Conservation (phyloP, 2,797 vertebrate genomes). For the Anisognathus igniventris region DNA sequence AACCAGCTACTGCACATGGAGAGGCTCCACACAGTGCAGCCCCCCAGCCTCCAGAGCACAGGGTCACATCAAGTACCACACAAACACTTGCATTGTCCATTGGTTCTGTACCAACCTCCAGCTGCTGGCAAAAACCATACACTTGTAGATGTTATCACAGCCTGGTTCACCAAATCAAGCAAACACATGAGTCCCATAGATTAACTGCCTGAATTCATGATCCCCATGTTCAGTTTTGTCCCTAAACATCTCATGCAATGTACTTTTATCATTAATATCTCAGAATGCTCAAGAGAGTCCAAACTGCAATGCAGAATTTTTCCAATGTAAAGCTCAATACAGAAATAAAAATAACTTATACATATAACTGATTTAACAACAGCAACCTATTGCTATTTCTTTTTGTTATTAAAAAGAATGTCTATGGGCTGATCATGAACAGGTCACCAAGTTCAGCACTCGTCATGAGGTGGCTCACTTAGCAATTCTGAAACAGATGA, state of each 20-base stretch:
- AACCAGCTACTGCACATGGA: neutral
- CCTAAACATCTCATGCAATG: neutral
- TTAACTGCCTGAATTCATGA: neutral
- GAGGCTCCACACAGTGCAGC: neutral
- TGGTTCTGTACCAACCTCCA: neutral
- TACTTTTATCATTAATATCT: neutral
- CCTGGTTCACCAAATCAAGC: neutral
- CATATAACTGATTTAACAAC: neutral
- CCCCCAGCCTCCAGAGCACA: neutral
- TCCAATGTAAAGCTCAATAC: neutral
- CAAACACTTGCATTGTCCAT: neutral
- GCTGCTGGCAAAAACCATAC: neutral
- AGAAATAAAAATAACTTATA: neutral
- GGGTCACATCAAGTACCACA: neutral
- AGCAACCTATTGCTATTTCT: neutral
- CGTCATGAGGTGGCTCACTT: neutral
- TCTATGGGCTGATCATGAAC: neutral
- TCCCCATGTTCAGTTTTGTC: neutral
- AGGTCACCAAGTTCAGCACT: neutral
- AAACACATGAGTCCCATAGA: rapidly evolving
- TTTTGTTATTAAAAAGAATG: neutral
- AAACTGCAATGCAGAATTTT: neutral
- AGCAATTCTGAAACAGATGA: neutral
- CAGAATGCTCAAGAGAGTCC: neutral
- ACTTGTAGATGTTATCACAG: neutral